Base-by-base conservation (phyloP, 1,140 invertebrate species). In the Ectropis grisescens region DNA sequence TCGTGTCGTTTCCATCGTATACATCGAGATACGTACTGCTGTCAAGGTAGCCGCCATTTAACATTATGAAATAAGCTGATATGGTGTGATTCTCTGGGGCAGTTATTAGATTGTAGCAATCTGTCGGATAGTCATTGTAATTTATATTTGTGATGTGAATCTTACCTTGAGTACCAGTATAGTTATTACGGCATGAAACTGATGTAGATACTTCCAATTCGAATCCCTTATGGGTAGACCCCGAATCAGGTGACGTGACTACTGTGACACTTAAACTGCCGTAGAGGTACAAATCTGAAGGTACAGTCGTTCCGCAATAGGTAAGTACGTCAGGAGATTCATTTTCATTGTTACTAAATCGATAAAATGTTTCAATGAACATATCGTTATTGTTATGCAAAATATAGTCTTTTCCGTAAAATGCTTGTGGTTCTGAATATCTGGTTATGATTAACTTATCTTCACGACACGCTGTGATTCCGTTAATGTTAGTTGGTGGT, bases 161-260 rank as follows among this genome's bases (percentile, higher is more conserved):
- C 54, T 90, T 82, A 4, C 93, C 93, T 57, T 90, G 88, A 1
- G 72, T 34, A 2, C 79, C 83, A 0, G 86, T 87, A 41, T 89
- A 93, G 43, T 90, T 92, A 28, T 87, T 82, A 50, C 87, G 86
- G 59, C 92, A 94, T 26, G 67, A 45, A 3, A 49, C 58, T 13
- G 39, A 13, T 12, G 41, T 47, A 3, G 29, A 22, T 6, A 71
- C 37, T 57, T 72, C 61, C 25, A 82, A 44, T 46, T 75, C 58
- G 6, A 78, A 29, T 1, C 72, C 72, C 51, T 42, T 65, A 29
- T 72, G 44, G 4, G 25, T 37, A 7, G 13, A 22, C 23, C 48
- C 65, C 9, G 60, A 13, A 5, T 19, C 16, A 4, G 16, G 16
- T 19, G 59, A 45, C 13, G 71, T 79, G 34, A 56, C 32, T 37